phyloP scores from a whole-genome alignment of 1,140 invertebrate genomes.

The Teleopsis dalmanni region DNA sequence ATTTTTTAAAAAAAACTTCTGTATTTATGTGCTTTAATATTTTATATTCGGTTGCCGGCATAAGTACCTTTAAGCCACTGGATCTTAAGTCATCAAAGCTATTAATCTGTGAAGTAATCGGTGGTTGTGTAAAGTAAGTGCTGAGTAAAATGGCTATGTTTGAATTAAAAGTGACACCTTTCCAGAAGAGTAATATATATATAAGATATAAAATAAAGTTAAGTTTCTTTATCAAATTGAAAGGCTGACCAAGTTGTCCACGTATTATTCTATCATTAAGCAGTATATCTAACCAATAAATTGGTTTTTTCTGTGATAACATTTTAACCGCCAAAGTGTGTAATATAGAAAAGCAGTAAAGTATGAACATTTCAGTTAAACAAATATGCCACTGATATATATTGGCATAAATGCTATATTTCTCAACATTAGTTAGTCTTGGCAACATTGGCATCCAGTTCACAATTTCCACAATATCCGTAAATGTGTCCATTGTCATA shows the following conservation, averaged over 20 bases:
- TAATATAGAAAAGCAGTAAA: background rate
- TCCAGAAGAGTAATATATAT: conserved; percentile 1
- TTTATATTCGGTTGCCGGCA: background rate
- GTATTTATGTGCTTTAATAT: background rate
- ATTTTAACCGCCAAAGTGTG: background rate
- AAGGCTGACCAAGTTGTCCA: background rate
- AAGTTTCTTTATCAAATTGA: background rate
- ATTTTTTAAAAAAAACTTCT: background rate
- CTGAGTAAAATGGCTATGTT: background rate
- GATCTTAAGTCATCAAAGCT: background rate
- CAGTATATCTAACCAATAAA: background rate
- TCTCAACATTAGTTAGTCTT: background rate
- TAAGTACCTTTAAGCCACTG: background rate
- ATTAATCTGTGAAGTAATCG: background rate
- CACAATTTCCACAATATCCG: background rate
- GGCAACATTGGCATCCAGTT: conserved; percentile 8
- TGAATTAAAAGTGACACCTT: conserved; percentile 1
- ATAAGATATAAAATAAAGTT: background rate
- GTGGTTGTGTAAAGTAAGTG: background rate
- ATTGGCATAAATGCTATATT: background rate
- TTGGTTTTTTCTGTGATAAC: background rate
- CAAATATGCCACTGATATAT: background rate
- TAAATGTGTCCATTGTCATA: background rate
- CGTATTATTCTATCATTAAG: conserved; percentile 6
- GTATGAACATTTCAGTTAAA: background rate